A percentile compares a stretch with the other conserved stretches of the same genome.
phyloP scores from a whole-genome alignment of 2,888 invertebrate genomes.

The Hetaerina titia region DNA sequence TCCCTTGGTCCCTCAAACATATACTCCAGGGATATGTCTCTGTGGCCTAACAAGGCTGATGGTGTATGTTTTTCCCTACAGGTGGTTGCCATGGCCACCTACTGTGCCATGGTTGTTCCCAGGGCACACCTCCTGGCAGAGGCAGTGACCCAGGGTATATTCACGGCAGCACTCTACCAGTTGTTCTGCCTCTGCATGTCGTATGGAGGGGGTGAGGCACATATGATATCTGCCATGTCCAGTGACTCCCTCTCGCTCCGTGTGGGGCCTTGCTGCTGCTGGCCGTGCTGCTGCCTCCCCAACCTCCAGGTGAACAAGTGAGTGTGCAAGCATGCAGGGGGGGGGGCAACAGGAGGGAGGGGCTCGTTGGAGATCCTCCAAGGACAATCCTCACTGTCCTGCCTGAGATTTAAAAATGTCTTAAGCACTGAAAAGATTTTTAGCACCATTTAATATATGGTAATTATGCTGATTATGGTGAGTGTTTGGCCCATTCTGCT shows the following conservation, averaged over 20 bases:
- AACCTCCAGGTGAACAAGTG: constrained; percentile 82
- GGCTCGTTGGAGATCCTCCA: too few species aligned
- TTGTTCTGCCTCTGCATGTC: constrained; percentile 84
- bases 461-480: too few species aligned
- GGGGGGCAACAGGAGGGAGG: too few species aligned
- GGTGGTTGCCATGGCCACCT: constrained; percentile 81
- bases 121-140: constrained; percentile 84
- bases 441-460: too few species aligned
- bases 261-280: constrained; percentile 86
- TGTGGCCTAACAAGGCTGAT: too few species aligned
- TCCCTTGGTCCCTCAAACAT: too few species aligned
- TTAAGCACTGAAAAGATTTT: too few species aligned
- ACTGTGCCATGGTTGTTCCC: constrained; percentile 81
- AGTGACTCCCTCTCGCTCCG: constrained; percentile 81
- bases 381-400: too few species aligned
- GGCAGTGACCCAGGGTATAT: constrained; percentile 84
- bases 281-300: constrained; percentile 84
- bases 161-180: constrained; percentile 85
- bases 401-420: too few species aligned
- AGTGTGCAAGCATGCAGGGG: constrained; percentile 69
- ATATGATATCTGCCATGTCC: constrained; percentile 80
- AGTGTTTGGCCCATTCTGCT: too few species aligned
- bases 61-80: constrained; percentile 74
- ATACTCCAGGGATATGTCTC: too few species aligned
- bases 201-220: constrained; percentile 82